A percentile compares a stretch with the other conserved stretches of the same genome.
These are phyloP conservation scores for Arctia plantaginis DNA, from an alignment of 2,888 invertebrate genomes.

Conservation along the genomic window DNA sequence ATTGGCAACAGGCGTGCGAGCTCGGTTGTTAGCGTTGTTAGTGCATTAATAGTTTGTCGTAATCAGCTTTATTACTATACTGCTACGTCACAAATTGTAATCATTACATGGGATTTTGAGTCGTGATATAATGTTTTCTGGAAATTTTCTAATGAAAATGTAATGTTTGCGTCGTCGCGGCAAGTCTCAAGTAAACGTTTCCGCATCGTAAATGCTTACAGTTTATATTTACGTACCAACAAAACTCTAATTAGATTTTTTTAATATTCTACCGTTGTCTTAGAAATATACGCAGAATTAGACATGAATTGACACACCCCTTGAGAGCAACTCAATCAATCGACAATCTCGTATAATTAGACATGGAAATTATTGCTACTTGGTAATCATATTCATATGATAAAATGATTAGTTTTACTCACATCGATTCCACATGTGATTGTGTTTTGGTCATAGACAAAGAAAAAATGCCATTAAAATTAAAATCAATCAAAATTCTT, in stretches of 20 bases:
- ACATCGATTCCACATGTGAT: no score
- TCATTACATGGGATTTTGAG: background rate
- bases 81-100: slow-evolving; percentile 23
- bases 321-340: background rate
- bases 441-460: no score
- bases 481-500: no score
- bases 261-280: background rate
- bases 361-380: no score
- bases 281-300: background rate
- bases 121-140: background rate
- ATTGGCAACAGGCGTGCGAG: slow-evolving; percentile 46
- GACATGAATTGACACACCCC: background rate
- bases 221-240: background rate
- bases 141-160: background rate
- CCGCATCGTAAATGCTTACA: background rate
- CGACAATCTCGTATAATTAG: background rate
- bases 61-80: slow-evolving; percentile 39
- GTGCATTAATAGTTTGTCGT: slow-evolving; percentile 13
- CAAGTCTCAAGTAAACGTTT: background rate
- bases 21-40: slow-evolving; percentile 1
- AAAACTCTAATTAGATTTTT: background rate
- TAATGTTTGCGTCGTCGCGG: background rate
- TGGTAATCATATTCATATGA: no score
- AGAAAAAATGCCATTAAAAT: no score
- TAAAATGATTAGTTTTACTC: no score